These are phyloP conservation scores for Lathamus discolor DNA, from an alignment of 2,113 vertebrate genomes.

Conservation along the genomic window DNA sequence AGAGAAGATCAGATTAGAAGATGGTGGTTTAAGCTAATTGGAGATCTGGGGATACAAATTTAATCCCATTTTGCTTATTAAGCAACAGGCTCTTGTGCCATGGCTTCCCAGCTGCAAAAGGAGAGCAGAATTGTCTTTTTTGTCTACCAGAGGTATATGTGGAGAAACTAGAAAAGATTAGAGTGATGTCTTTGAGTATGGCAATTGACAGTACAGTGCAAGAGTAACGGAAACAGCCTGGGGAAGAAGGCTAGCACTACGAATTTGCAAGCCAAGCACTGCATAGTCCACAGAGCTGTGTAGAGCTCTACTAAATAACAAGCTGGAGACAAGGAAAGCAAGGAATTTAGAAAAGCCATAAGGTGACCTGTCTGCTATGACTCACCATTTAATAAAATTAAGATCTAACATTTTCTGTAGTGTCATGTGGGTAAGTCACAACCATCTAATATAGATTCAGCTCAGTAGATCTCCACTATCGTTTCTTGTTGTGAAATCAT, in stretches of 20 bases:
- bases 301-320: background rate
- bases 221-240: background rate
- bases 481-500: constrained; percentile 13
- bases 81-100: background rate
- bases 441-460: constrained; percentile 15
- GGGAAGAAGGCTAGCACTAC: background rate
- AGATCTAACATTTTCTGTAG: constrained; percentile 38
- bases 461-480: constrained; percentile 1
- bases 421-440: constrained; percentile 20
- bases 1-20: background rate
- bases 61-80: background rate
- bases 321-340: background rate
- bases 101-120: background rate
- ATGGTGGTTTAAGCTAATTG: background rate
- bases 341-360: background rate
- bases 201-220: background rate
- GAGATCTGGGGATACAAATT: background rate
- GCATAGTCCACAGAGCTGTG: background rate
- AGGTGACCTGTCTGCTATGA: background rate
- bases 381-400: constrained; percentile 44
- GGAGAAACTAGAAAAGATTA: background rate
- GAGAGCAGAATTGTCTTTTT: background rate
- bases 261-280: background rate
- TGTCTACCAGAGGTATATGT: background rate
- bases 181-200: background rate